Evolutionary conservation across 1,140 invertebrate species (phyloP).

Genomic region (Mya arenaria): DNA sequence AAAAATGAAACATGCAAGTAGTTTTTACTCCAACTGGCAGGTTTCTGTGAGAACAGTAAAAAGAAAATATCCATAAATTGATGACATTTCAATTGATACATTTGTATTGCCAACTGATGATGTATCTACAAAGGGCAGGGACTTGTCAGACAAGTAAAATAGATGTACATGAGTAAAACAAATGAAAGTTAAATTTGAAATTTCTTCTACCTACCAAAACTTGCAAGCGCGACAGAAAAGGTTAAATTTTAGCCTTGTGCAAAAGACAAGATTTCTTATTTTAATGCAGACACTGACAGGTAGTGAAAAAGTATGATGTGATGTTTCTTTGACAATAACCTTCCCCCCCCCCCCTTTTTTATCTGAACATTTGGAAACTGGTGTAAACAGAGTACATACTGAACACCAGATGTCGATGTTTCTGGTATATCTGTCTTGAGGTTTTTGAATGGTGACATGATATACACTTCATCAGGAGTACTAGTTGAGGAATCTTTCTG

Average conservation of each 20-base stretch:
- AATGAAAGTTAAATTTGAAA: conserved; percentile 24
- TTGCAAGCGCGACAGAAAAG: conserved; percentile 22
- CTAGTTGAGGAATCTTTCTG: conserved; percentile 24
- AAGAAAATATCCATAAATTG: conserved; percentile 29
- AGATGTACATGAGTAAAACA: conserved; percentile 37
- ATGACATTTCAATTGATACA: conserved; percentile 38
- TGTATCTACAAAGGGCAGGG: conserved; percentile 30
- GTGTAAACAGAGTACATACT: conserved; percentile 29
- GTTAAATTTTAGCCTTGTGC: conserved; percentile 27
- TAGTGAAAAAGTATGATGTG: conserved; percentile 23
- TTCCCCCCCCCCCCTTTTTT: conserved; percentile 27
- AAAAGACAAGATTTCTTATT: conserved; percentile 30
- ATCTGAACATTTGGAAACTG: conserved; percentile 30
- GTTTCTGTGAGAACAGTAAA: conserved; percentile 26
- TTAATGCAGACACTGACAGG: conserved; percentile 25
- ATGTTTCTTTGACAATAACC: conserved; percentile 27
- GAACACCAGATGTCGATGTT: conserved; percentile 25
- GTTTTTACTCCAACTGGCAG: conserved; percentile 23
- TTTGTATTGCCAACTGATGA: conserved; percentile 35
- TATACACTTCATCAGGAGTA: conserved; percentile 21
- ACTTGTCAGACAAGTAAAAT: conserved; percentile 36
- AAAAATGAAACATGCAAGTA: conserved; percentile 30
- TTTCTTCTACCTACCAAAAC: conserved; percentile 23
- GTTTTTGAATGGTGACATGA: conserved; percentile 27
- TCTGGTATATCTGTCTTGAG: conserved; percentile 28